Evolutionary conservation across 2,797 vertebrate species (phyloP), one percentile per base, ranked within the genome.

Genomic region (Numenius phaeopus): DNA sequence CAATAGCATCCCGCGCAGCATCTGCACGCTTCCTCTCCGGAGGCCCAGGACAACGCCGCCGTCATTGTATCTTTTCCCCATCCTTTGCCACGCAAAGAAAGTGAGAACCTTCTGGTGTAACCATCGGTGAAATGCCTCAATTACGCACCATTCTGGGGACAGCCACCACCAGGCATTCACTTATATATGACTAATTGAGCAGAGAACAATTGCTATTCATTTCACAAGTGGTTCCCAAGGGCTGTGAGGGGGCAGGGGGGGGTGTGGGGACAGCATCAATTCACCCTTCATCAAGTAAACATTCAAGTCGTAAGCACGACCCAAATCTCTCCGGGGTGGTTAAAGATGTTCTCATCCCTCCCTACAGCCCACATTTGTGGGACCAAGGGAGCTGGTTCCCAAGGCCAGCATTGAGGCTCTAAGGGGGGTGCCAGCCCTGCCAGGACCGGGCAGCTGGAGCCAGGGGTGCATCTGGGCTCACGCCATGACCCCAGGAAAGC

Each of bases 211-310:
- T 90, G 84, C 82, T 92, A 55, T 86, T 96, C 73, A 27, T 83
- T 95, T 81, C 90, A 92, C 78, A 95, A 91, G 90, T 91, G 87
- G 92, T 57, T 96, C 91, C 84, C 94, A 69, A 94, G 94, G 79
- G 91, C 69, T 83, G 44, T 6, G 6, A 85, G 75, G 65, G 65
- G 40, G 40, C 32, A 17, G 42, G 23, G 23, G 26, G 55, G 11
- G 26, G 55, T 7, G 39, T 21, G 40, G 32, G 62, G 42, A 54
- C 82, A 22, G 50, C 85, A 80, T 34, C 40, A 81, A 89, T 95
- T 85, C 57, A 65, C 24, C 76, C 84, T 83, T 96, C 89, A 90
- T 62, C 89, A 59, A 91, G 54, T 32, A 96, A 94, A 88, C 79
- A 95, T 89, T 65, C 57, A 47, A 96, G 79, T 83, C 65, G 7